Evolutionary conservation across 2,888 invertebrate species (phyloP), one percentile per base, ranked within the genome.

Genomic region (Cheilosia soror): DNA sequence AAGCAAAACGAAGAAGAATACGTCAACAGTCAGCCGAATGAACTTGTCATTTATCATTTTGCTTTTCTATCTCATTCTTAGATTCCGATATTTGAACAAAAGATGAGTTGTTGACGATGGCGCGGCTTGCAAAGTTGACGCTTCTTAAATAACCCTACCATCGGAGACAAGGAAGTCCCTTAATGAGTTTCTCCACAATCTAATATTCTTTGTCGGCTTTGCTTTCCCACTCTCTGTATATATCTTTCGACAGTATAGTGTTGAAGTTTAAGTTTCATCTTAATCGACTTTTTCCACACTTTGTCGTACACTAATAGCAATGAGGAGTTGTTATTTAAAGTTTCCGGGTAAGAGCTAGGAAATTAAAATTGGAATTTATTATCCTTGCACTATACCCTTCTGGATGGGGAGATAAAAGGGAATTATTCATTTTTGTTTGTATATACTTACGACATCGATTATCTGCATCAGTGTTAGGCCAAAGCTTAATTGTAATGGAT

Each of bases 401-500:
- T 44, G 13, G 25, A 13, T 1, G 7, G 20, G 4, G 6, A 5
- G 51, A 55, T 55, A 33, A 62, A n/a, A n/a, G 29, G 42, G 6
- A 9, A 5, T 15, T 42, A 31, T 47, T 9, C 11, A 11, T 2
- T 15, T 40, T 40, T 40, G 20, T 37, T 11, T 27, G 25, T 20
- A 15, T 65, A 5, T 89, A 94, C 96, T 95, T 94, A 98, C 98
- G 96, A 98, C 98, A 94, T 98, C 98, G 93, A 98, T 98, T 94
- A 98, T 98, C 95, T 98, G 98, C 97, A 97, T 97, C 93, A 98
- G 95, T 92, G 98, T 98, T 94, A 98, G 96, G 93, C 98, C 98
- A 94, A 98, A 98, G 94, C 97, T 97, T 93, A 98, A 96, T 94
- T 96, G 96, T 93, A 98, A 95, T 92, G 98, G 97, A 93, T 98